These are phyloP conservation scores for Noctua fimbriata DNA, from an alignment of 2,888 invertebrate genomes.

Conservation along the genomic window DNA sequence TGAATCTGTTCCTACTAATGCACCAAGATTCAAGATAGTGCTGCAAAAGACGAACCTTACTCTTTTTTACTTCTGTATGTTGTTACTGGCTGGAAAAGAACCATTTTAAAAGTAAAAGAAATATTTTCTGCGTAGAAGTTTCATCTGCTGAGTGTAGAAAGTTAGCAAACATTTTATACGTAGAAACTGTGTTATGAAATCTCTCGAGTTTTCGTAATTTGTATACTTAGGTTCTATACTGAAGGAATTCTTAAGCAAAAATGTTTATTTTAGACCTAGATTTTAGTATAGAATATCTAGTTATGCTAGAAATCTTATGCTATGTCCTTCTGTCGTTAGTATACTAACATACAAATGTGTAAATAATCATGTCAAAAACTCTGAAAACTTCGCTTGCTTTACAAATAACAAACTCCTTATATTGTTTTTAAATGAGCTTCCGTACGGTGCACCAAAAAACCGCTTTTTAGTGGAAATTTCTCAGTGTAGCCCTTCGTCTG, in stretches of 20 bases:
- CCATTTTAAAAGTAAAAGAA: constrained; percentile 23
- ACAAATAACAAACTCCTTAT: background rate
- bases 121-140: constrained; percentile 8
- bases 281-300: background rate
- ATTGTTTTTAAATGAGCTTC: background rate
- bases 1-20: background rate
- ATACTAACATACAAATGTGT: background rate
- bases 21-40: background rate
- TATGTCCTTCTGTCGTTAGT: no score
- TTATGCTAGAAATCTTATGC: background rate
- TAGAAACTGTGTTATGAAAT: constrained; percentile 23
- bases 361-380: background rate
- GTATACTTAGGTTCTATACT: background rate
- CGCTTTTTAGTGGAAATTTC: background rate
- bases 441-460: background rate
- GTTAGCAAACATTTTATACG: constrained; percentile 27
- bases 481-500: no score
- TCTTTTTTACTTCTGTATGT: background rate
- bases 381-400: background rate
- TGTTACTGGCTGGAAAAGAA: background rate
- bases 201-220: constrained; percentile 24
- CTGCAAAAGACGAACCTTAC: background rate
- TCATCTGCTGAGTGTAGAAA: constrained; percentile 21
- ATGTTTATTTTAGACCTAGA: background rate
- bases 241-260: constrained; percentile 5